Conservation (phyloP, 2,888 invertebrate species). For the Cryptocheilus praepositus region DNA sequence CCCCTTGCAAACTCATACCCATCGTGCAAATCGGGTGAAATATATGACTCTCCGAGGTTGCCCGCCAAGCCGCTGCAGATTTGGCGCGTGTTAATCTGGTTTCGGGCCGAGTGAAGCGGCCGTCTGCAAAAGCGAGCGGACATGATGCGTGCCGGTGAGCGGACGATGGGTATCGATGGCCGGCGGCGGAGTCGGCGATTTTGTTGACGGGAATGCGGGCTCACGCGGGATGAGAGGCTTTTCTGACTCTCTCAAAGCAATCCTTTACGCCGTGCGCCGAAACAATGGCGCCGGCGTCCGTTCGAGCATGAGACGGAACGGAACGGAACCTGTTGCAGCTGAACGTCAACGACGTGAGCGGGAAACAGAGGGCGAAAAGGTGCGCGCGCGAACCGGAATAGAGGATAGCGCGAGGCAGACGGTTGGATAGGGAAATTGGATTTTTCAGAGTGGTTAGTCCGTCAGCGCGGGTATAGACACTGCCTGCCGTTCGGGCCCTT, state of each 20-base stretch:
- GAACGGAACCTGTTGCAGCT: slow-evolving; percentile 56
- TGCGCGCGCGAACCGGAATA: too few relatives aligned
- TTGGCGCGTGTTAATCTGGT: slow-evolving; percentile 37
- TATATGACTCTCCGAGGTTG: neutral
- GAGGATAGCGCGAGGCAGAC: neutral
- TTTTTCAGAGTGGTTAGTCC: slow-evolving; percentile 27
- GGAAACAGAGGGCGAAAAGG: neutral
- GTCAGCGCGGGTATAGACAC: neutral
- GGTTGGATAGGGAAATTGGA: slow-evolving; percentile 25
- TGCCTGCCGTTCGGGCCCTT: too few relatives aligned
- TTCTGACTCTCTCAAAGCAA: slow-evolving; percentile 49
- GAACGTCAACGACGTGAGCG: slow-evolving; percentile 37
- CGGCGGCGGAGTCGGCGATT: slow-evolving; percentile 19
- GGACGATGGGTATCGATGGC: slow-evolving; percentile 17
- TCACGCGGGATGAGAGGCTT: slow-evolving; percentile 11
- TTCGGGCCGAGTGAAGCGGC: slow-evolving; percentile 23
- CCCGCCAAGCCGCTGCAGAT: neutral
- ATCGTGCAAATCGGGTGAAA: too few relatives aligned
- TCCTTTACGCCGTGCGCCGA: slow-evolving; percentile 46
- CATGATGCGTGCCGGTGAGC: neutral
- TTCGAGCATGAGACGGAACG: slow-evolving; percentile 46
- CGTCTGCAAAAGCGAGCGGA: slow-evolving; percentile 18
- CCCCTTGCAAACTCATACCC: too few relatives aligned
- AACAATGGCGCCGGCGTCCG: slow-evolving; percentile 50
- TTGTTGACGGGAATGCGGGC: slow-evolving; percentile 21